phyloP scores from a whole-genome alignment of 2,113 vertebrate genomes.

The Entomyzon cyanotis region DNA sequence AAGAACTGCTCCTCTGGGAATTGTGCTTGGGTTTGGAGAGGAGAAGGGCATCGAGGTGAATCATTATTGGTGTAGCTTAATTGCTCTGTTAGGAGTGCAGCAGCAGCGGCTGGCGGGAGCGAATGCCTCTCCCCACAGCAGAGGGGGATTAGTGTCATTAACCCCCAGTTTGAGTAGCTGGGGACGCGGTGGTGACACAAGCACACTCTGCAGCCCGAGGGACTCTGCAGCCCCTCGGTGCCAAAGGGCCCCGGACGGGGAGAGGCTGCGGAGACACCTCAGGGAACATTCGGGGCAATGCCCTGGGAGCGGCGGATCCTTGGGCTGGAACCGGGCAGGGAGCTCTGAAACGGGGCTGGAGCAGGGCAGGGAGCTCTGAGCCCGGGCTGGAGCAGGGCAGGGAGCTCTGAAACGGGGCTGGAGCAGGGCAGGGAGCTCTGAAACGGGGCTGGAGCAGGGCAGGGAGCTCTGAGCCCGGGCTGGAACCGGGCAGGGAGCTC shows the following conservation, averaged over 20 bases:
- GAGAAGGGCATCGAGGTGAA: no score
- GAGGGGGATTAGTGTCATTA: accelerated
- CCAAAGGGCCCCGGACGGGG: no score
- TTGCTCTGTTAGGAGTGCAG: background rate
- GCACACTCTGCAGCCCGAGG: background rate
- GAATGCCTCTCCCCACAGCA: background rate
- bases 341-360: no score
- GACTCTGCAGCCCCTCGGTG: background rate
- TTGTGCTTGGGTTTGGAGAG: no score
- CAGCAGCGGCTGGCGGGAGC: background rate
- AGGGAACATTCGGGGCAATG: no score
- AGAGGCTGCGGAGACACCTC: no score
- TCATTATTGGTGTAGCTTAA: background rate
- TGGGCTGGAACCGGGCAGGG: background rate
- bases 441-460: background rate
- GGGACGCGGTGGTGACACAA: background rate
- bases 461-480: no score
- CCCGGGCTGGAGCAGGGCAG: background rate
- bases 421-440: background rate
- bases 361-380: background rate
- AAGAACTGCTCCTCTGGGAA: background rate
- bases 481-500: background rate
- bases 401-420: no score
- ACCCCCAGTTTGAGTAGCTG: accelerated
- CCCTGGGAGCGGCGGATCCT: no score